phyloP scores from a whole-genome alignment of 2,888 invertebrate species.

The Hesperia comma region DNA sequence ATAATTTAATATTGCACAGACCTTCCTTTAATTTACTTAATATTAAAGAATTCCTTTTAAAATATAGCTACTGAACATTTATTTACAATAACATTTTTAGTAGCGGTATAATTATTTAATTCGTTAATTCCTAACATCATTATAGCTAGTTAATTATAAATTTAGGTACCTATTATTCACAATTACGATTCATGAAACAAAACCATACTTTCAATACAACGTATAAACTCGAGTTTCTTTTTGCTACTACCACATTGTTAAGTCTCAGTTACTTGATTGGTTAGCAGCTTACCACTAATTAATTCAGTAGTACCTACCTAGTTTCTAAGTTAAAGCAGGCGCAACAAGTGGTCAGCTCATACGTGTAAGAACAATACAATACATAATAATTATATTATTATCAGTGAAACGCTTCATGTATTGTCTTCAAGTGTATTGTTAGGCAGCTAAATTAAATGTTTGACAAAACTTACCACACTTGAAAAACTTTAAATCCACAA shows the following conservation, averaged over 20 bases:
- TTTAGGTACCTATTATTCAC: too few species aligned
- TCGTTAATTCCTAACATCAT: too few species aligned
- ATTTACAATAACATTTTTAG: not conserved
- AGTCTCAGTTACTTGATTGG: too few species aligned
- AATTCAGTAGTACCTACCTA: not conserved
- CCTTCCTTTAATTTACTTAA: not conserved
- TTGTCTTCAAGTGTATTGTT: slow-evolving; percentile 26
- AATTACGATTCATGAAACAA: too few species aligned
- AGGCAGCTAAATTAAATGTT: slow-evolving; percentile 5
- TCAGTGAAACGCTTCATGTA: slow-evolving; percentile 30
- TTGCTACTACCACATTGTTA: too few species aligned
- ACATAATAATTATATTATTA: too few species aligned
- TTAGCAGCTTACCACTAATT: too few species aligned
- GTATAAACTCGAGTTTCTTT: too few species aligned
- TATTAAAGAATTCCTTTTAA: not conserved
- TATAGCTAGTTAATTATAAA: too few species aligned
- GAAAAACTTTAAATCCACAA: slow-evolving; percentile 58
- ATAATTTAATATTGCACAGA: not conserved
- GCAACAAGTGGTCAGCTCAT: slow-evolving; percentile 22
- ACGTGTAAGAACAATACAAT: slow-evolving; percentile 13
- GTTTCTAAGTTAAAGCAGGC: slow-evolving; percentile 21
- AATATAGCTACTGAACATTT: not conserved
- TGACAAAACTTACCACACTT: slow-evolving; percentile 55
- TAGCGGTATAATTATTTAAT: too few species aligned
- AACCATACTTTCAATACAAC: too few species aligned